Evolutionary conservation across 2,888 invertebrate species (phyloP).

Genomic region (Escarpia spicata): DNA sequence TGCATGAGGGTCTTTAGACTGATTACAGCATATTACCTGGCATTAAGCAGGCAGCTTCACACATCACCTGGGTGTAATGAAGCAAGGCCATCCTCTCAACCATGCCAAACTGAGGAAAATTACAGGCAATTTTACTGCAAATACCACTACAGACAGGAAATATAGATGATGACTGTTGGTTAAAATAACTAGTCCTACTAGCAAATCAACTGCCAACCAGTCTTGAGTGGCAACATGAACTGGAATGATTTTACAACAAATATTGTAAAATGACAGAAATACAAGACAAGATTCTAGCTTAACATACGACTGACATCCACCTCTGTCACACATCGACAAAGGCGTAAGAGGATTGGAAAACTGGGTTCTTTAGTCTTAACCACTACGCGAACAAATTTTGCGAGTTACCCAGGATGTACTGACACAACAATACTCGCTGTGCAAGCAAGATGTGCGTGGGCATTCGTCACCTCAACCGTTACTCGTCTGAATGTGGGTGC

Average conservation of each 20-base stretch:
- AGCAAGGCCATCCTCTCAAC: not conserved
- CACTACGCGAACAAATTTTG: no score
- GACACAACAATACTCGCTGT: no score
- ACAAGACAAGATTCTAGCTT: not conserved
- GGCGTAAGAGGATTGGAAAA: no score
- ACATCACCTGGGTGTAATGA: not conserved
- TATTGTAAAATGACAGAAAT: not conserved
- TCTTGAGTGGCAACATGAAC: no score
- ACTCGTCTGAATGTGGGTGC: no score
- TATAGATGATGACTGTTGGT: not conserved
- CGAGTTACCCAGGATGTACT: no score
- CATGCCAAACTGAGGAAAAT: not conserved
- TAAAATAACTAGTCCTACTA: not conserved
- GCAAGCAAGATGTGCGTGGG: no score
- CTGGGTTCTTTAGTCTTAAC: no score
- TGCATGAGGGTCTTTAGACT: constrained; percentile 13
- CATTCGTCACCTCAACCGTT: no score
- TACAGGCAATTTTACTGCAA: not conserved
- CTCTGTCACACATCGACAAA: no score
- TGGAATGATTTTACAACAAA: not conserved
- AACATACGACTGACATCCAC: not conserved
- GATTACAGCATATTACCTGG: constrained; percentile 16
- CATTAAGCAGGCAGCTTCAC: not conserved
- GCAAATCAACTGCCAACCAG: not conserved
- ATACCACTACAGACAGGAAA: not conserved